Evolutionary conservation across 2,797 vertebrate species (phyloP).

Genomic region (Aviceda leuphotes): DNA sequence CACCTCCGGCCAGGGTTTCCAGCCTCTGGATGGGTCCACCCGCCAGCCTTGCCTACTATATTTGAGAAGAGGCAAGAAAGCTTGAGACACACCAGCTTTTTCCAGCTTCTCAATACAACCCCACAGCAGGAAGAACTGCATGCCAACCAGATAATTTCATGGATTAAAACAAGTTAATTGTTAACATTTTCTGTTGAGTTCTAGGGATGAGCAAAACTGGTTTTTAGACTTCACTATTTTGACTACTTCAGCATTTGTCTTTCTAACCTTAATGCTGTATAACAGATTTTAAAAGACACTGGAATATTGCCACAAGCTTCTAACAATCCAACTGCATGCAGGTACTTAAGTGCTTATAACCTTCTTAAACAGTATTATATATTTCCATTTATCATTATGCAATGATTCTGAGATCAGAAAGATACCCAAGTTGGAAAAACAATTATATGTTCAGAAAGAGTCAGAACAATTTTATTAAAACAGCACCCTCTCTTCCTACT

Average conservation of each 20-base stretch:
- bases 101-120: not conserved
- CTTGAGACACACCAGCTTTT: not conserved
- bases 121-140: not conserved
- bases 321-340: not conserved
- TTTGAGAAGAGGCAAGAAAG: not conserved
- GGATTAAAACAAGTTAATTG: not conserved
- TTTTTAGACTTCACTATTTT: not conserved
- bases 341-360: not conserved
- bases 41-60: not conserved
- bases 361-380: not conserved
- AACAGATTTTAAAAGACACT: not conserved
- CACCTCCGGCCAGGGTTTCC: not conserved
- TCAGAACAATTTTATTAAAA: conserved; percentile 5
- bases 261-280: not conserved
- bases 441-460: not conserved
- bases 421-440: not conserved
- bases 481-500: not conserved
- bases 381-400: not conserved
- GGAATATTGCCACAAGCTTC: not conserved
- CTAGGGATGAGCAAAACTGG: not conserved
- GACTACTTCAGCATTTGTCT: not conserved
- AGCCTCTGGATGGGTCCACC: not conserved
- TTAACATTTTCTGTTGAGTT: not conserved
- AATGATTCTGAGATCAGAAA: not conserved
- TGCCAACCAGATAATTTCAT: not conserved